phyloP scores from a whole-genome alignment of 2,888 invertebrate species.

The Liodrosophila aerea region DNA sequence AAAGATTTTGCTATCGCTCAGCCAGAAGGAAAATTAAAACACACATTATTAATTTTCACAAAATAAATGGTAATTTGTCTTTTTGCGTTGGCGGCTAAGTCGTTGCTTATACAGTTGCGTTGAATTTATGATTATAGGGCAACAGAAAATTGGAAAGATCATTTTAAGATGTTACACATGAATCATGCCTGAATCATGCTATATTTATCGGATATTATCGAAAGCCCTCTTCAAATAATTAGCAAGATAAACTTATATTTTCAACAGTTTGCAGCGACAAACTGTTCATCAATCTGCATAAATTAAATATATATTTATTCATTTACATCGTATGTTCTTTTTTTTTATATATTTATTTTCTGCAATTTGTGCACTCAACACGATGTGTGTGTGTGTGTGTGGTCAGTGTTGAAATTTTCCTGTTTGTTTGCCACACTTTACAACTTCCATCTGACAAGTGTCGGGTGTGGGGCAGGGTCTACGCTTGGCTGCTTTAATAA shows the following conservation, averaged over 20 bases:
- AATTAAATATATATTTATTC: background rate
- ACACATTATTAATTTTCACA: slow-evolving; percentile 46
- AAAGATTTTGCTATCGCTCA: slow-evolving; percentile 19
- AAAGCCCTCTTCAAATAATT: slow-evolving; percentile 45
- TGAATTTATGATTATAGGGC: slow-evolving; percentile 3
- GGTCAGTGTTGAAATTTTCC: slow-evolving; percentile 19
- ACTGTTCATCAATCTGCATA: slow-evolving; percentile 29
- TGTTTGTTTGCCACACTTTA: slow-evolving; percentile 24
- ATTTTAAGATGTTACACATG: background rate
- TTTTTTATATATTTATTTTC: slow-evolving; percentile 40
- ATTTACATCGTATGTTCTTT: slow-evolving; percentile 20
- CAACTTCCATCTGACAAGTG: slow-evolving; percentile 10
- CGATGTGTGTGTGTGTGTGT: slow-evolving; percentile 23
- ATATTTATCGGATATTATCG: background rate
- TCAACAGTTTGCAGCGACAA: slow-evolving; percentile 11
- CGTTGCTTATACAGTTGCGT: slow-evolving; percentile 5
- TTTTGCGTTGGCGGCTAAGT: slow-evolving; percentile 34
- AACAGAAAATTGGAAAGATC: background rate
- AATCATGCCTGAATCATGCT: background rate
- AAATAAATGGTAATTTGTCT: slow-evolving; percentile 57
- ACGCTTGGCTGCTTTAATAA: slow-evolving; percentile 51
- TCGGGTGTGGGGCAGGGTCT: slow-evolving; percentile 5
- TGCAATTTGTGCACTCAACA: slow-evolving; percentile 34
- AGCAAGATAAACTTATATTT: slow-evolving; percentile 31
- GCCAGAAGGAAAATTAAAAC: slow-evolving; percentile 8